A percentile compares a stretch with the other conserved stretches of the same genome.
Conservation (phyloP, 1,140 invertebrate species). For the Caerostris extrusa region DNA sequence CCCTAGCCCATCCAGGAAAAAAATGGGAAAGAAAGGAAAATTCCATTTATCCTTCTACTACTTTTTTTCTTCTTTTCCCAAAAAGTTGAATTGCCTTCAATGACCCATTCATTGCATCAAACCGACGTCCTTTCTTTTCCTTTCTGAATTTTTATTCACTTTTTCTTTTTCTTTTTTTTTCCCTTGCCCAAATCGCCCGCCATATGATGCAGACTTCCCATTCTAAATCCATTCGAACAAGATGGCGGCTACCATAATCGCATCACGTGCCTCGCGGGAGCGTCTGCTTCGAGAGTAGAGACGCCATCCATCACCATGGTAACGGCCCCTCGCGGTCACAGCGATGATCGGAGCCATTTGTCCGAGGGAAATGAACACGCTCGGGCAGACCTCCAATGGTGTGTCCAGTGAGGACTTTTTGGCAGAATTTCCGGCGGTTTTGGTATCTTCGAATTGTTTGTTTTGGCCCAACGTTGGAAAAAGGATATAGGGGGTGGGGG, state of each 20-base stretch:
- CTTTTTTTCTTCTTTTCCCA: not conserved
- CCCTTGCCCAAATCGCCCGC: conserved; percentile 28
- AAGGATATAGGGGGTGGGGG: too few relatives aligned
- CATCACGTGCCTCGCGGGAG: conserved; percentile 61
- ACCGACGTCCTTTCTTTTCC: conserved; percentile 21
- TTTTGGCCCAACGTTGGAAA: not conserved
- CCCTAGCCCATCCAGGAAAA: not conserved
- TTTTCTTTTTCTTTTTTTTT: not conserved
- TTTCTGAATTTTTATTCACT: conserved; percentile 7
- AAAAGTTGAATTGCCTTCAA: conserved; percentile 57
- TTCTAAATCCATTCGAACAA: conserved; percentile 41
- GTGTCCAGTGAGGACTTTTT: conserved; percentile 58
- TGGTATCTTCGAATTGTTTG: conserved; percentile 17
- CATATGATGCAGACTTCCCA: conserved; percentile 40
- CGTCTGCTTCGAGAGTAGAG: conserved; percentile 60
- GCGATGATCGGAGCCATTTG: conserved; percentile 46
- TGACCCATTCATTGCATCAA: conserved; percentile 44
- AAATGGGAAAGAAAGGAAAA: not conserved
- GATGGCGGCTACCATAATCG: conserved; percentile 69
- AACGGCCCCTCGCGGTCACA: conserved; percentile 24
- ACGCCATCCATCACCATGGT: conserved; percentile 69
- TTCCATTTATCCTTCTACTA: not conserved
- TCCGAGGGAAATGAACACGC: conserved; percentile 24
- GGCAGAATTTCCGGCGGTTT: conserved; percentile 70
- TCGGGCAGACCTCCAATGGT: conserved; percentile 66